Base-by-base conservation (phyloP, 2,888 invertebrate genomes). In the Gortyna flavago region DNA sequence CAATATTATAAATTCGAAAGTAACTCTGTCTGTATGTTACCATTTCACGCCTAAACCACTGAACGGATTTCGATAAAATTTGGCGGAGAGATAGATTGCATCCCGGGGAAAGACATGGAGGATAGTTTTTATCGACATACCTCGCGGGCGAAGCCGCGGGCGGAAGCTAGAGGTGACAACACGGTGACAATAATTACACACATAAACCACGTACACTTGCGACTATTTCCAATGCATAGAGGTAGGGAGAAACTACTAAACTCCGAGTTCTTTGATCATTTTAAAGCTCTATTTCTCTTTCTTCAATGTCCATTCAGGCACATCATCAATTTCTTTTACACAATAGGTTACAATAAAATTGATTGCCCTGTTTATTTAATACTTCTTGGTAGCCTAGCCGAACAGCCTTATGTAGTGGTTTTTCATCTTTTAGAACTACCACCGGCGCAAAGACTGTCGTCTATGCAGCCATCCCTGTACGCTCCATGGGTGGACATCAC, bases 381-480 rank as follows among this genome's bases (percentile, higher is more conserved):
- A 32, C 7, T 32, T 7, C 13, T 48, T 44, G 44, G 21, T 44
- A 21, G 29, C 29, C 44, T 66, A 44, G 21, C 44, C 6, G 3
- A 44, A 21, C 48, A 48, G 13, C 32, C 8, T 32, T 25, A 4
- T 48, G 4, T 48, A 9, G 7, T 25, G n/a, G 18, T 18, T 68
- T 54, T 38, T 35, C 35, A 16, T 32, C 1, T 59, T 66, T 32
- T 44, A 80, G 80, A 81, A 71, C 54, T 85, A 0, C 95, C 94
- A n/a, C 84, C 94, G 77, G 92, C 94, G 0, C 92, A 93, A 80
- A 88, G 95, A 9, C 72, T 95, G 68, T 92, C 92, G n/a, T 96
- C 96, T 0, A 95, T 95, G 95, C 96, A 96, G 84, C 96, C 96
- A 0, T 96, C 96, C 0, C 87, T 95, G 0, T 96, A 91, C 88